These are phyloP conservation scores for Orthonevra nobilis DNA, from an alignment of 2,888 invertebrate genomes.

Conservation along the genomic window DNA sequence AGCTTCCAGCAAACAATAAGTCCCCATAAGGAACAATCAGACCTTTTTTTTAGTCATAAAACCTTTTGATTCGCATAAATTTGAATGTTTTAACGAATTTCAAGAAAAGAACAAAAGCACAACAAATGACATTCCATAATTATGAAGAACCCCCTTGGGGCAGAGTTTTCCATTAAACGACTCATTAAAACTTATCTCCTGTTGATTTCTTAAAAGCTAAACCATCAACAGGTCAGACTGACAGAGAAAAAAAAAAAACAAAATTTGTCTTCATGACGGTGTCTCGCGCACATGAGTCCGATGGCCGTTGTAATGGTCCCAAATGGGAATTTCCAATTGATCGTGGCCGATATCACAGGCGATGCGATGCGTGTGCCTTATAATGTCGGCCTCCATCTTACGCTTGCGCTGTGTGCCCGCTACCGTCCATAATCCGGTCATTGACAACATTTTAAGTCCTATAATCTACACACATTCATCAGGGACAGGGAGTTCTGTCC, in stretches of 20 bases:
- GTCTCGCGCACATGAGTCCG: slow-evolving; percentile 9
- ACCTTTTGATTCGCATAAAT: too few relatives aligned
- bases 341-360: slow-evolving; percentile 30
- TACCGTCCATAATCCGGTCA: slow-evolving; percentile 40
- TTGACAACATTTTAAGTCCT: slow-evolving; percentile 35
- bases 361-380: slow-evolving; percentile 15
- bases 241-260: slow-evolving; percentile 29
- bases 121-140: too few relatives aligned
- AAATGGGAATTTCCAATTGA: slow-evolving; percentile 54
- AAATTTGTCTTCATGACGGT: slow-evolving; percentile 35
- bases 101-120: too few relatives aligned
- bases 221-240: too few relatives aligned
- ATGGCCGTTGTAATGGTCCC: slow-evolving; percentile 39
- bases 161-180: too few relatives aligned
- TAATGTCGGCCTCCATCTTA: slow-evolving; percentile 48
- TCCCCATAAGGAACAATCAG: too few relatives aligned
- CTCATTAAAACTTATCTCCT: slow-evolving; percentile 18
- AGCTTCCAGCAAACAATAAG: too few relatives aligned
- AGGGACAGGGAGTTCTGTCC: neutral
- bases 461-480: slow-evolving; percentile 38
- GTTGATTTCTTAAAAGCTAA: neutral
- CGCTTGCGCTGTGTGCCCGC: too few relatives aligned
- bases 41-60: too few relatives aligned
- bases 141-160: too few relatives aligned
- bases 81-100: too few relatives aligned